Evolutionary conservation across 2,113 vertebrate genomes (phyloP).

Genomic region (Crotalus horridus): DNA sequence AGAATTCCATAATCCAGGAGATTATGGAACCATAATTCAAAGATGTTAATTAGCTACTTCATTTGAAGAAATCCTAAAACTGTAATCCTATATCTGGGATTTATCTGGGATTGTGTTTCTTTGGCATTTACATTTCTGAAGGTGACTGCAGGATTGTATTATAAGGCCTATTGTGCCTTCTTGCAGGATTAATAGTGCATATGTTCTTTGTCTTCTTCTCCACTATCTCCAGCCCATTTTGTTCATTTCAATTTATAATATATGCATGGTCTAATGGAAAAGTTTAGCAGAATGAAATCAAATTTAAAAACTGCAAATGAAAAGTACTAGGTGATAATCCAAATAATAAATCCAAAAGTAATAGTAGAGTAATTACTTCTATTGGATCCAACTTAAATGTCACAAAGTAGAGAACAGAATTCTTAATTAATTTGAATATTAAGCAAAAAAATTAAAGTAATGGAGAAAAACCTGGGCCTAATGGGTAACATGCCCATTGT

Average conservation of each 20-base stretch:
- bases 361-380: background rate
- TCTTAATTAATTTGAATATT: background rate
- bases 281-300: background rate
- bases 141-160: background rate
- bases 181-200: background rate
- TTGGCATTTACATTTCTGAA: background rate
- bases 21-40: background rate
- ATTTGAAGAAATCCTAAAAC: background rate
- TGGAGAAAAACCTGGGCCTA: background rate
- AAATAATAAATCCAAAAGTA: background rate
- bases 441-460: background rate
- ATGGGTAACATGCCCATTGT: background rate
- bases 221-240: background rate
- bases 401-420: background rate
- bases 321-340: background rate
- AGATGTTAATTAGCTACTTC: background rate
- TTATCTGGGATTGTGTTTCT: background rate
- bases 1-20: background rate
- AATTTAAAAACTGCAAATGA: background rate
- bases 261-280: background rate
- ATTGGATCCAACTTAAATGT: background rate
- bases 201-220: background rate
- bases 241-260: background rate
- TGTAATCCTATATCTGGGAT: background rate
- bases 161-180: fast-evolving